Evolutionary conservation across 2,888 invertebrate genomes (phyloP), one percentile per base, ranked within the genome.

Genomic region (Caenorhabditis sinica): DNA sequence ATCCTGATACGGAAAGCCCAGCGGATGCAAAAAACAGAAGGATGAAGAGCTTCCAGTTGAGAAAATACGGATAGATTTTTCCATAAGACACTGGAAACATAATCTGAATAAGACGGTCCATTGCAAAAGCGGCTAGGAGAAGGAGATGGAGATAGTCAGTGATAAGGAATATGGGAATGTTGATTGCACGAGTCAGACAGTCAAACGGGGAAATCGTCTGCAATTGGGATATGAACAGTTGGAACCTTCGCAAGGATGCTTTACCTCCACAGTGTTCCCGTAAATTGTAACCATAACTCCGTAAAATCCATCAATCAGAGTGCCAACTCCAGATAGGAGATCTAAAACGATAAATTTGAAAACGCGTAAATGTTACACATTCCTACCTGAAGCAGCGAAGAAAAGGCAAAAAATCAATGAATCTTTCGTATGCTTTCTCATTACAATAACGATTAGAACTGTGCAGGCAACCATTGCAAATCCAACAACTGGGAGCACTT

Each of bases 401-500:
- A 86, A 86, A 8, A 75, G 45, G 20, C 73, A 72, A 45, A 88
- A 86, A 23, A 76, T 74, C 36, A 86, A 43, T 8, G 81, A 53
- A 33, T 82, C 76, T 30, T 60, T 74, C 30, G 72, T 77, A 25
- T 49, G 40, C 23, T 79, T 77, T 40, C 69, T 56, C 81, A 83
- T 80, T 8, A 80, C 74, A n/a, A 83, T 28, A 23, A 86, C 23
- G 13, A 87, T 61, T 43, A 88, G 79, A 63, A 83, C 61, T 5
- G 86, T 83, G 4, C 83, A 81, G 4, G 83, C 79, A 33, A 75
- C 33, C 49, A 85, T 82, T 13, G 82, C 82, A 66, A 89, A 87
- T n/a, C 88, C 89, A 25, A 89, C 49, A 0, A 89, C 87, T 13
- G 89, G 89, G 0, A 89, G 79, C 5, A 88, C 51, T 79, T 89